Evolutionary conservation across 2,888 invertebrate genomes (phyloP).

Genomic region (Drosophila mimetica): DNA sequence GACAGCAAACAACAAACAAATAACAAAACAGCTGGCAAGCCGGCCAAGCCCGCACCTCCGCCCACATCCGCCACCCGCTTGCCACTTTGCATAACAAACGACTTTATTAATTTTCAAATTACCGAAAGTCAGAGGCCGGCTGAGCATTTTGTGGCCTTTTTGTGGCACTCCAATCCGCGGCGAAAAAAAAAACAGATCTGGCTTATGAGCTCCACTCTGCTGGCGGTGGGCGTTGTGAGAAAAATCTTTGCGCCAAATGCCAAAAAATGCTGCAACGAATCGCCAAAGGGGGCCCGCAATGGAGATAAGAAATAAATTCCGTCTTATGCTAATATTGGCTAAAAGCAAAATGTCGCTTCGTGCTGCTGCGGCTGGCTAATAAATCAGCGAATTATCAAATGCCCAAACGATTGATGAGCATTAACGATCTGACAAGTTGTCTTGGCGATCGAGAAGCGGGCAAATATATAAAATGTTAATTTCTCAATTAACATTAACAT

Average conservation of each 20-base stretch:
- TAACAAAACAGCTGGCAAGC: slow-evolving; percentile 65
- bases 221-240: slow-evolving; percentile 74
- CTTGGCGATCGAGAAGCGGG: slow-evolving; percentile 28
- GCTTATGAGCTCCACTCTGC: slow-evolving; percentile 26
- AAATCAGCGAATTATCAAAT: slow-evolving; percentile 74
- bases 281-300: slow-evolving; percentile 38
- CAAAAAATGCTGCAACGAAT: slow-evolving; percentile 64
- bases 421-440: slow-evolving; percentile 45
- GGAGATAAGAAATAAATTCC: slow-evolving; percentile 53
- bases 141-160: slow-evolving; percentile 76
- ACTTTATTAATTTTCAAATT: slow-evolving; percentile 80
- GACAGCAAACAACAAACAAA: slow-evolving; percentile 27
- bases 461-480: slow-evolving; percentile 59
- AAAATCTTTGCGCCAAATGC: slow-evolving; percentile 69
- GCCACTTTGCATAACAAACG: slow-evolving; percentile 80
- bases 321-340: slow-evolving; percentile 74
- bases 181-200: slow-evolving; percentile 37
- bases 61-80: slow-evolving; percentile 42
- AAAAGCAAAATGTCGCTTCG: slow-evolving; percentile 76
- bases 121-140: slow-evolving; percentile 79
- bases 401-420: slow-evolving; percentile 70
- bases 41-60: slow-evolving; percentile 56
- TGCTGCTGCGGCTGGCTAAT: slow-evolving; percentile 60
- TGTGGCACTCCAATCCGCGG: slow-evolving; percentile 71
- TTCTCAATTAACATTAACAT: slow-evolving; percentile 76